Conservation (phyloP, 2,113 vertebrate species). For the Martes martes region DNA sequence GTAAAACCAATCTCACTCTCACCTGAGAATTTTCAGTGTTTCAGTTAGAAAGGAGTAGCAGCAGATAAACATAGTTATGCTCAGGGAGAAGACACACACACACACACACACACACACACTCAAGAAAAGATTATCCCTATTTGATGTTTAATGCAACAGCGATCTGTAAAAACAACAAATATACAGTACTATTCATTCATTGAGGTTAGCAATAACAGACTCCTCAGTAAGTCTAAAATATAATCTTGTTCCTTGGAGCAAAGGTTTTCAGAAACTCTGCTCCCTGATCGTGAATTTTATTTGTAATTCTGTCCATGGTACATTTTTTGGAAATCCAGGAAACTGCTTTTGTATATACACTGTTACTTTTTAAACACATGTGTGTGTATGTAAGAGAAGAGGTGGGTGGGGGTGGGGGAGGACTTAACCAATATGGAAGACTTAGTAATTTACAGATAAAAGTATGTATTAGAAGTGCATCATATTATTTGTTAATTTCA, state of each 20-base stretch:
- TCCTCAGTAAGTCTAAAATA: background rate
- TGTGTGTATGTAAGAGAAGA: background rate
- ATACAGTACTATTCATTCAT: background rate
- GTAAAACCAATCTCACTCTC: background rate
- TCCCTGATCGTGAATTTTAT: background rate
- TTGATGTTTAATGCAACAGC: background rate
- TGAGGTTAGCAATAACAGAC: background rate
- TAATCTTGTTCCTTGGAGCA: background rate
- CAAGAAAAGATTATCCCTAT: background rate
- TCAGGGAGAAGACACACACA: background rate
- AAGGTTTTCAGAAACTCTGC: background rate
- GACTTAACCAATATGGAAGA: background rate
- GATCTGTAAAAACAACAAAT: background rate
- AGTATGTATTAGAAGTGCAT: background rate
- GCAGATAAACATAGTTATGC: background rate
- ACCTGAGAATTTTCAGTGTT: background rate
- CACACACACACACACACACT: background rate
- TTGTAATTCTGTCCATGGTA: background rate
- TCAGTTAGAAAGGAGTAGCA: background rate
- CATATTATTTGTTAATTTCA: conserved; percentile 44
- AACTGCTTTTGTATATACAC: background rate
- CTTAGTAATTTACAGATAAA: background rate
- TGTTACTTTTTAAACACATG: background rate
- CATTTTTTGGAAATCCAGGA: background rate
- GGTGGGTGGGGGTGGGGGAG: no score